Evolutionary conservation across 2,888 invertebrate genomes (phyloP), one percentile per base, ranked within the genome.

Genomic region (Zygothrica quintamaculata): DNA sequence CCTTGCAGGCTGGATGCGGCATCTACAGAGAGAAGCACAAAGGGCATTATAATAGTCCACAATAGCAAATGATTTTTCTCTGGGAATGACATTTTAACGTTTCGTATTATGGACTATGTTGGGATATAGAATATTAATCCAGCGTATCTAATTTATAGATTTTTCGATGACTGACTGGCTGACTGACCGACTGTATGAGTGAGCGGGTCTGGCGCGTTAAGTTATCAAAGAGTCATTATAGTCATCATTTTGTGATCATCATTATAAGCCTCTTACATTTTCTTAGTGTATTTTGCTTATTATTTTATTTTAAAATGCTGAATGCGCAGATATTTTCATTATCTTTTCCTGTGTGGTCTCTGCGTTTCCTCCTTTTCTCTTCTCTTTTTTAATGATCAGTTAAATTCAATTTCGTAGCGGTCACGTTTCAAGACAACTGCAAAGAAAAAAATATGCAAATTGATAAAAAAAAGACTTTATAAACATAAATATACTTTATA

Each of bases 1-100:
- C 90, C 90, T 80, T 90, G 90, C 62, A 90, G 74, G 68, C 88
- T 89, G 53, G 84, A 76, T 55, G 77, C 85, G 58, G 78, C 74
- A 76, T 88, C 77, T 70, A 86, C 76, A 68, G 89, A 80, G 61
- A 89, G 74, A 74, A 89, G 79, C 84, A 71, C 42, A 68, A 68
- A 58, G 40, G 72, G 64, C 74, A 89, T 79, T 77, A 85, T 80
- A 73, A 87, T 87, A 86, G 88, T 87, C 89, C 90, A 89, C 84
- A 87, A 76, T 79, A 88, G 87, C 86, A 88, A 89, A 84, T 89
- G 87, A 77, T 89, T 90, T 78, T 87, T 89, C 82, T 87, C 89
- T 74, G 89, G 81, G 74, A 89, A 88, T 85, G 88, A 85, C 90
- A 90, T 90, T 84, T 87, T 88, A 8, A 40, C 16, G 34, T 50